Percentiles rank a stretch among this genome's conserved stretches.
These are phyloP conservation scores for Ciconia nigra DNA, from an alignment of 2,797 vertebrate species.

Conservation along the genomic window DNA sequence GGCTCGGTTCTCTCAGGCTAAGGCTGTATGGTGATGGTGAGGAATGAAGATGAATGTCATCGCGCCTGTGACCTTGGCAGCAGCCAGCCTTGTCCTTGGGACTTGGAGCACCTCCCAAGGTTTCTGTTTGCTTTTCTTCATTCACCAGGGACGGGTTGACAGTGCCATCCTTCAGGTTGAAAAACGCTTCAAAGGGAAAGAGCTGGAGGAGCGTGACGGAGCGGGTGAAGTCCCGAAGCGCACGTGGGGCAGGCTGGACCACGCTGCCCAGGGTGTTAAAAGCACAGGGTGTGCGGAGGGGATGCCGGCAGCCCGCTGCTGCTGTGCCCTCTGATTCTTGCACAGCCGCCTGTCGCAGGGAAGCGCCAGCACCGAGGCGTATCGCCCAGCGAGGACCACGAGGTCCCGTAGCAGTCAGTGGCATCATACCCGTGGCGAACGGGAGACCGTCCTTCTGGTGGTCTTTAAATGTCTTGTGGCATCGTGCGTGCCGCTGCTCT, in stretches of 20 bases:
- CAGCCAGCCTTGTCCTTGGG: conserved; percentile 53
- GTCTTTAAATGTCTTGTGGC: no score
- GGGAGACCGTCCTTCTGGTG: no score
- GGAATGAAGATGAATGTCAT: conserved; percentile 36
- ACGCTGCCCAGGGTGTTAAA: rapidly evolving
- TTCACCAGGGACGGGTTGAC: conserved; percentile 23
- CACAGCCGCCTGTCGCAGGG: no score
- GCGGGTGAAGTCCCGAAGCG: not conserved
- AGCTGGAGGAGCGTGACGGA: not conserved
- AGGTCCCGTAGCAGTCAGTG: not conserved
- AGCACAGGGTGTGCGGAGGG: not conserved
- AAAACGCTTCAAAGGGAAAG: not conserved
- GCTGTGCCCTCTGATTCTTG: not conserved
- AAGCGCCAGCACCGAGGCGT: not conserved
- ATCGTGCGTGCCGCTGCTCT: no score
- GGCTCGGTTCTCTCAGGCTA: not conserved
- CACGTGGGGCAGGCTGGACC: not conserved
- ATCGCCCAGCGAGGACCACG: not conserved
- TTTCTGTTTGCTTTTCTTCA: not conserved
- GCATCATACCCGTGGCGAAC: no score
- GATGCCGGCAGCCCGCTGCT: not conserved
- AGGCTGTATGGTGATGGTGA: not conserved
- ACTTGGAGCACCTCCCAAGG: not conserved
- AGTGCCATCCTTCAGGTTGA: conserved; percentile 64
- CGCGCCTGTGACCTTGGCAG: conserved; percentile 54